Evolutionary conservation across 2,797 vertebrate species (phyloP), one percentile per base, ranked within the genome.

Genomic region (Rhinichthys osculus): DNA sequence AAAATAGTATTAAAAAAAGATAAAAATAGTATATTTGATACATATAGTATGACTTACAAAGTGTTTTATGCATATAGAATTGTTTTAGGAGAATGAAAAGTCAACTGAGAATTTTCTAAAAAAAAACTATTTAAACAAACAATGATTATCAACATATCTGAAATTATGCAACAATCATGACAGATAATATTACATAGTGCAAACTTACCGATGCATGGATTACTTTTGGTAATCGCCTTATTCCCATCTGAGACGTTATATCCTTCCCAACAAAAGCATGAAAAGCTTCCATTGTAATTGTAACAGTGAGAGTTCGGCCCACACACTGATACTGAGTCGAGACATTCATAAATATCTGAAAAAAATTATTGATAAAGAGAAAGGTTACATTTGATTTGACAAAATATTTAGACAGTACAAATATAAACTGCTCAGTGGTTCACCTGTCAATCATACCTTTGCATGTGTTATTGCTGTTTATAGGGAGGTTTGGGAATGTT

Each of bases 261-360:
- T 69, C 79, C 79, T 14, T 54, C 14, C 79, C 44, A 54, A 52
- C 79, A 81, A 14, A 30, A 38, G 64, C 79, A 81, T 0, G 62
- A 47, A 19, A 50, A 50, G 47, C 79, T 81, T 81, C 79, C 79
- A 7, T 69, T 70, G 21, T 69, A 52, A 52, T 67, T 69, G 42
- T 77, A 50, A 44, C 82, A 84, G 57, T 33, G 0, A 38, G 83
- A 50, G 5, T 84, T 78, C 3, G 33, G 14, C 0, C 83, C 83
- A 78, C 83, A 84, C 2, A 78, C 76, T 70, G 44, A 81, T 79
- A 14, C 10, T 13, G 83, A 5, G 23, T 71, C 33, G 44, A 79
- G 47, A 59, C 83, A 85, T 71, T 79, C 83, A 70, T 78, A 5
- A 40, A 85, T 59, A 71, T 85, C 77, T 85, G 47, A 35, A 81